phyloP scores from a whole-genome alignment of 2,113 vertebrate genomes.

The Clupea harengus region DNA sequence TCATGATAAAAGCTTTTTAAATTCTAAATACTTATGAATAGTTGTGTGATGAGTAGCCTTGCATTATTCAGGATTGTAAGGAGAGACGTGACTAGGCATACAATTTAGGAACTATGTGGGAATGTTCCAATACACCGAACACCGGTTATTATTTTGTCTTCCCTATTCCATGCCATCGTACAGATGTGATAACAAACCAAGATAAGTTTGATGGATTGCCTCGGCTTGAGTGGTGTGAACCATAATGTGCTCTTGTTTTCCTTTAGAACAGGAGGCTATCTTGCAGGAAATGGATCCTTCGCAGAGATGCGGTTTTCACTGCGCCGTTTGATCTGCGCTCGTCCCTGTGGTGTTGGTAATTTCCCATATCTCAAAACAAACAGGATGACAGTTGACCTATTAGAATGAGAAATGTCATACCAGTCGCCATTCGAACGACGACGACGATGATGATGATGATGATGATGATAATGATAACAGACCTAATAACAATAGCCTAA shows the following conservation, averaged over 20 bases:
- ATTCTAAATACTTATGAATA: neutral
- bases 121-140: neutral
- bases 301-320: slow-evolving; percentile 25
- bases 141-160: slow-evolving; percentile 30
- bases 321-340: neutral
- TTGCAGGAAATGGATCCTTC: slow-evolving; percentile 14
- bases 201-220: slow-evolving; percentile 25
- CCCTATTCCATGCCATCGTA: neutral
- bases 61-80: neutral
- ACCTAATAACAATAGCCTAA: neutral
- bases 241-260: neutral
- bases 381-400: slow-evolving; percentile 49
- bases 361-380: slow-evolving; percentile 43
- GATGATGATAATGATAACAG: neutral
- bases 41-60: neutral
- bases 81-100: neutral
- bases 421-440: too few relatives aligned
- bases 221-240: neutral
- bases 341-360: neutral
- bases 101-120: slow-evolving; percentile 15
- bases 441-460: too few relatives aligned
- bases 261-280: slow-evolving; percentile 10
- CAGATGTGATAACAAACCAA: slow-evolving; percentile 21
- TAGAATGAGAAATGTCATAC: neutral
- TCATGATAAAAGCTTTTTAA: neutral